Conservation (phyloP, 2,113 vertebrate genomes). For the Fulica atra region DNA sequence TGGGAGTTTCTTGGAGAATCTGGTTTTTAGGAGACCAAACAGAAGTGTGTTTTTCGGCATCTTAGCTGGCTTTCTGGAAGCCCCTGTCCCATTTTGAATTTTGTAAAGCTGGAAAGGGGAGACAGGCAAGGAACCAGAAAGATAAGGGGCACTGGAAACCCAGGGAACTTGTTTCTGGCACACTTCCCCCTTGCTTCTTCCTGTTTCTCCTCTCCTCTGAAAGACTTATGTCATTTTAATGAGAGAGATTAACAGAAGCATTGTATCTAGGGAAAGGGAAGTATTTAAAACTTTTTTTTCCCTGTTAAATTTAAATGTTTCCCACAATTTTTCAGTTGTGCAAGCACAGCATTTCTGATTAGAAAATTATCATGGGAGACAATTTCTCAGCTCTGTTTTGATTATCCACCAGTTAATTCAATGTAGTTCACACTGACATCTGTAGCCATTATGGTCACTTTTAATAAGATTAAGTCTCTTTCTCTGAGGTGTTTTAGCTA, state of each 20-base stretch:
- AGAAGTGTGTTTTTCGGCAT: neutral
- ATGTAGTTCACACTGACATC: neutral
- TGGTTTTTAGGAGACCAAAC: neutral
- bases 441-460: neutral
- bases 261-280: neutral
- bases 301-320: neutral
- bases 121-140: neutral
- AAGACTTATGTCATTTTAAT: neutral
- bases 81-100: neutral
- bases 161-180: neutral
- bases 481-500: neutral
- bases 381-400: neutral
- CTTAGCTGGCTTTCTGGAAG: neutral
- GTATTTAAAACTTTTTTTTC: neutral
- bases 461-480: neutral
- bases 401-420: neutral
- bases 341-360: neutral
- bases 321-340: neutral
- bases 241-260: neutral
- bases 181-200: neutral
- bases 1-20: neutral
- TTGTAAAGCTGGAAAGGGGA: neutral
- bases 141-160: neutral
- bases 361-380: neutral
- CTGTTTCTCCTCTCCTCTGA: neutral